These are phyloP conservation scores for Drosophila truncata DNA, from an alignment of 1,140 invertebrate species.

Conservation along the genomic window DNA sequence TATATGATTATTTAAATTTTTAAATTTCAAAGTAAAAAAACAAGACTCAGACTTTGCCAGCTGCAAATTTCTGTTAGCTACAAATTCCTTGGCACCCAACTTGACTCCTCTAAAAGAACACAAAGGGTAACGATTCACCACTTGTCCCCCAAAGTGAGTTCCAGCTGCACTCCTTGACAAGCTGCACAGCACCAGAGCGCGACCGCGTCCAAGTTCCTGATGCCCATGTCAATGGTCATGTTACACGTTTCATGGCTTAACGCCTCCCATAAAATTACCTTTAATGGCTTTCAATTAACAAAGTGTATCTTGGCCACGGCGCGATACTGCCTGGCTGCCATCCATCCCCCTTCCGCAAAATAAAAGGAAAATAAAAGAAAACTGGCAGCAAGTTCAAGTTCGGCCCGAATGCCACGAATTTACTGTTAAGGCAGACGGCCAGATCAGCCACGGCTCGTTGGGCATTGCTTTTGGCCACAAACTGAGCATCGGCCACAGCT, in stretches of 20 bases:
- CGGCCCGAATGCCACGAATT: constrained; percentile 69
- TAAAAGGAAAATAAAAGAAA: constrained; percentile 26
- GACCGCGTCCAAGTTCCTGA: constrained; percentile 21
- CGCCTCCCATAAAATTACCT: constrained; percentile 85
- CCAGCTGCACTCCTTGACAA: constrained; percentile 59
- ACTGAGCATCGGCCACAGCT: constrained; percentile 8
- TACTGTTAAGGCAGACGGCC: constrained; percentile 72
- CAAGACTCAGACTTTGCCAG: not conserved
- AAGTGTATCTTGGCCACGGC: constrained; percentile 81
- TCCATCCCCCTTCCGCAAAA: constrained; percentile 19
- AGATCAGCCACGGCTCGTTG: constrained; percentile 49
- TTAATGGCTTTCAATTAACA: constrained; percentile 85
- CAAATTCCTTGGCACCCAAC: constrained; percentile 76
- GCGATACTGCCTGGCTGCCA: constrained; percentile 40
- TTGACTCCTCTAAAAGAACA: constrained; percentile 1
- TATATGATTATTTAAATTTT: not conserved
- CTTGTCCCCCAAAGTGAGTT: constrained; percentile 63
- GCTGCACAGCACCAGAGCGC: constrained; percentile 25
- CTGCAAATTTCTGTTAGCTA: constrained; percentile 24
- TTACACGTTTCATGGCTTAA: constrained; percentile 85
- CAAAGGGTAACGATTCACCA: constrained; percentile 54
- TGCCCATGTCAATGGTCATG: constrained; percentile 84
- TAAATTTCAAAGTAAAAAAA: not conserved
- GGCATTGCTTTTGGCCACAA: constrained; percentile 20
- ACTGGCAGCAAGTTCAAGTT: constrained; percentile 55